Conservation (phyloP, 2,888 invertebrate species). For the Plebejus melissa region DNA sequence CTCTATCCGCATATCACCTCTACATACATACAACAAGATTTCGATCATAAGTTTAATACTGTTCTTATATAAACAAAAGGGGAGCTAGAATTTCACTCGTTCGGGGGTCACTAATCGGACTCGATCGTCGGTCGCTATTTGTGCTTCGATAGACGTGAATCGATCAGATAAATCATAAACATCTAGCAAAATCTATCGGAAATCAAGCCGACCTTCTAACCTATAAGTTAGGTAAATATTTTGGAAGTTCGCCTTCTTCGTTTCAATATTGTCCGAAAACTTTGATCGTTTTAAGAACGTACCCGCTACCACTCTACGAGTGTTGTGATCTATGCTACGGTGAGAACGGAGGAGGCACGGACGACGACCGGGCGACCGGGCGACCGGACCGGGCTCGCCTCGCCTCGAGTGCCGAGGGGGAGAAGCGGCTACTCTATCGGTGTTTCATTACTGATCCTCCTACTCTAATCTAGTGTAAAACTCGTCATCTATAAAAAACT, state of each 20-base stretch:
- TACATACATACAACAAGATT: conserved; percentile 68
- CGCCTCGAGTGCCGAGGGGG: conserved; percentile 72
- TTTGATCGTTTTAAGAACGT: conserved; percentile 68
- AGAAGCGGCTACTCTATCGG: conserved; percentile 80
- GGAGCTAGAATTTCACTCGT: conserved; percentile 48
- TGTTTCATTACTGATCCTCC: conserved; percentile 77
- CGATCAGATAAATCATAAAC: conserved; percentile 66
- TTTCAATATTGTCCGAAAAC: conserved; percentile 76
- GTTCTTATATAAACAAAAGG: conserved; percentile 68
- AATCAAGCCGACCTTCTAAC: conserved; percentile 76
- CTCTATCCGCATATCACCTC: conserved; percentile 72
- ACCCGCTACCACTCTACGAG: conserved; percentile 74
- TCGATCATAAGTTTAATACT: conserved; percentile 74
- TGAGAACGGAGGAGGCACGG: conserved; percentile 46
- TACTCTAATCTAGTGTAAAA: conserved; percentile 78
- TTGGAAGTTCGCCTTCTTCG: conserved; percentile 75
- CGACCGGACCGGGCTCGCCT: conserved; percentile 44
- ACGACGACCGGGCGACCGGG: conserved; percentile 40
- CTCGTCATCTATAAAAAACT: conserved; percentile 73
- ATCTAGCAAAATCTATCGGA: conserved; percentile 79
- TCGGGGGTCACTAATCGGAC: conserved; percentile 63
- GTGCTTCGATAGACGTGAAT: conserved; percentile 72
- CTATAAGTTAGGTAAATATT: conserved; percentile 73
- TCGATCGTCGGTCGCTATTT: conserved; percentile 69
- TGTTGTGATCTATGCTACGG: conserved; percentile 73